Base-by-base conservation (phyloP, 2,797 vertebrate species). In the Neoniphon sammara region DNA sequence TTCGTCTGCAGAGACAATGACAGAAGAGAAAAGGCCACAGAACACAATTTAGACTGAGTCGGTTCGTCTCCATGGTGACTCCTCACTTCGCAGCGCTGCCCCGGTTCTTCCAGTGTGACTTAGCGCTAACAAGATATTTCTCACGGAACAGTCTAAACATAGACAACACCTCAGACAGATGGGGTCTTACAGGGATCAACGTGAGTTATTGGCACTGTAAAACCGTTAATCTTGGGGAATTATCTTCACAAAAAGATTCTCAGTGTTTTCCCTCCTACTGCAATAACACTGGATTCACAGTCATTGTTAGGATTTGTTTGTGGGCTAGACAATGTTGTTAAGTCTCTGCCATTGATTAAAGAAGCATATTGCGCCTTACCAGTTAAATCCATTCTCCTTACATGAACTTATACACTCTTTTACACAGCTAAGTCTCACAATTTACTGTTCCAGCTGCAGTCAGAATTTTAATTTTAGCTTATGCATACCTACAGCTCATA, bases 1-100 rank as follows among this genome's bases (percentile, higher is more conserved):
- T 85, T 78, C 72, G 7, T 88, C 72, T 81, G 77, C 81, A 68
- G 73, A 88, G 78, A 90, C 75, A 82, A 78, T 78, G 79, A 83
- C 87, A 80, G 66, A 74, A 39, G 64, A 80, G 79, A 84, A 91
- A 86, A 86, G 77, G 77, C 83, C 77, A 79, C 58, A 9, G 42
- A 64, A 83, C 83, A 89, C 79, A 70, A 85, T 84, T 85, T 86
- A 83, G 71, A 85, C 66, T 8, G 66, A 87, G 80, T 75, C 15
- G 30, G 61, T 77, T 80, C 31, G 87, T 93, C 88, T 85, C 92
- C 86, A 92, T 91, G 92, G 89, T 66, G 89, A 94, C 86, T 87
- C 74, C 73, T 80, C 44, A 52, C 60, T 79, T 77, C 82, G 49
- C 74, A 73, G 71, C 64, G 62, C 57, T 81, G 20, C 55, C 66